These are phyloP conservation scores for Amphipoea oculea DNA, from an alignment of 2,888 invertebrate genomes.

Conservation along the genomic window DNA sequence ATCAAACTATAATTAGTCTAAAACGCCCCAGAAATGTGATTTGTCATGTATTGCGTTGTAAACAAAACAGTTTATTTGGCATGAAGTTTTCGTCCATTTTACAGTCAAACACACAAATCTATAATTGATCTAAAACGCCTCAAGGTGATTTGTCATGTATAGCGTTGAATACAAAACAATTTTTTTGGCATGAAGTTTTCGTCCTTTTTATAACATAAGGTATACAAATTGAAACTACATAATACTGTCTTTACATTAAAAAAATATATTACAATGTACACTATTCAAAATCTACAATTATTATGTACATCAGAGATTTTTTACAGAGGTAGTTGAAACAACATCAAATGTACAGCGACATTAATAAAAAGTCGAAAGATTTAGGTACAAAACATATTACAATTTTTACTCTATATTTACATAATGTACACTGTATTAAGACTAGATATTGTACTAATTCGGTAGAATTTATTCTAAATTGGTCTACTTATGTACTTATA, in stretches of 20 bases:
- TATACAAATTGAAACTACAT: constrained; percentile 32
- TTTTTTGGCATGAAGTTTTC: neutral
- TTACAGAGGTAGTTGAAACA: constrained; percentile 46
- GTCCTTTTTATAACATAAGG: neutral
- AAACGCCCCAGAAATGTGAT: neutral
- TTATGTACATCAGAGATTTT: constrained; percentile 39
- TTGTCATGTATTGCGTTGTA: constrained; percentile 19
- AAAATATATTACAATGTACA: constrained; percentile 58
- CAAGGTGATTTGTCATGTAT: constrained; percentile 1
- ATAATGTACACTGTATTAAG: constrained; percentile 51
- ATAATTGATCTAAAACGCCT: neutral
- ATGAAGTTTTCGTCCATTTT: neutral
- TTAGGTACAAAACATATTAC: constrained; percentile 67
- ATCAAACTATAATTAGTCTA: constrained; percentile 6
- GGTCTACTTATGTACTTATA: constrained; percentile 12
- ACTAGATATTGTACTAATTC: constrained; percentile 36
- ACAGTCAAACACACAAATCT: constrained; percentile 4
- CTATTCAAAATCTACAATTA: constrained; percentile 33
- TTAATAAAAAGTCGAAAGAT: constrained; percentile 63
- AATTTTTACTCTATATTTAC: constrained; percentile 70
- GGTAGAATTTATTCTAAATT: constrained; percentile 11
- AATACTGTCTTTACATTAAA: constrained; percentile 16
- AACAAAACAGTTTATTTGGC: constrained; percentile 6
- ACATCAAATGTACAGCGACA: constrained; percentile 33
- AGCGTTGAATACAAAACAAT: constrained; percentile 12